Evolutionary conservation across 2,797 vertebrate genomes (phyloP).

Genomic region (Mus caroli): DNA sequence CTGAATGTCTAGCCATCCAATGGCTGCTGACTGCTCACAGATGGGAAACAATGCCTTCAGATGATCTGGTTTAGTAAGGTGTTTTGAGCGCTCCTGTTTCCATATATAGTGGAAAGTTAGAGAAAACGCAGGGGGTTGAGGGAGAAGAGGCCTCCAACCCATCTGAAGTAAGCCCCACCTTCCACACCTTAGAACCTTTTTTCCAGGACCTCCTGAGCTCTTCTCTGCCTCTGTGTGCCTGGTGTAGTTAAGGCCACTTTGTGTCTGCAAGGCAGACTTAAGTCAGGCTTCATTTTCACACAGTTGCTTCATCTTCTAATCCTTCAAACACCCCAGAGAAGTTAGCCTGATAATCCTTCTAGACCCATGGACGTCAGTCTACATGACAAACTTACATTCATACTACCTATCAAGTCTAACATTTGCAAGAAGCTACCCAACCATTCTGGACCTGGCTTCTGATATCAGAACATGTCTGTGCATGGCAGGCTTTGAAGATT

Average conservation of each 20-base stretch:
- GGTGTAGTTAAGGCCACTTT: background rate
- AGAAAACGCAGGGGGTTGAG: background rate
- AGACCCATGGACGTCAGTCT: background rate
- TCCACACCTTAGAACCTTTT: background rate
- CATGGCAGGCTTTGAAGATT: background rate
- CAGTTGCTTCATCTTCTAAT: too few relatives aligned
- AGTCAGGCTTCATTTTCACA: background rate
- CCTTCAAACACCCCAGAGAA: background rate
- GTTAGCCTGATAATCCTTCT: background rate
- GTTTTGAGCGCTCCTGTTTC: background rate
- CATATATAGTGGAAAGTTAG: background rate
- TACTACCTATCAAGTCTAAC: background rate
- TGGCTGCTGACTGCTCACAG: background rate
- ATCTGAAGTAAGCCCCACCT: background rate
- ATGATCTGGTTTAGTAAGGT: background rate
- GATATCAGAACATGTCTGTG: background rate
- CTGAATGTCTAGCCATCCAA: background rate
- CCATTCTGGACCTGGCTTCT: background rate
- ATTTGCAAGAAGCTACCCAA: too few relatives aligned
- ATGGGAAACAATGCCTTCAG: background rate
- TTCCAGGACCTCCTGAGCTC: background rate
- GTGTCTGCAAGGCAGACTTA: background rate
- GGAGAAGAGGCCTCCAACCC: accelerated
- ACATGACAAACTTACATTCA: background rate
- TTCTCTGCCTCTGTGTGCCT: background rate